Conservation (phyloP, 92 coral and sea anemone genomes). For the Phenganax stokvisi region DNA sequence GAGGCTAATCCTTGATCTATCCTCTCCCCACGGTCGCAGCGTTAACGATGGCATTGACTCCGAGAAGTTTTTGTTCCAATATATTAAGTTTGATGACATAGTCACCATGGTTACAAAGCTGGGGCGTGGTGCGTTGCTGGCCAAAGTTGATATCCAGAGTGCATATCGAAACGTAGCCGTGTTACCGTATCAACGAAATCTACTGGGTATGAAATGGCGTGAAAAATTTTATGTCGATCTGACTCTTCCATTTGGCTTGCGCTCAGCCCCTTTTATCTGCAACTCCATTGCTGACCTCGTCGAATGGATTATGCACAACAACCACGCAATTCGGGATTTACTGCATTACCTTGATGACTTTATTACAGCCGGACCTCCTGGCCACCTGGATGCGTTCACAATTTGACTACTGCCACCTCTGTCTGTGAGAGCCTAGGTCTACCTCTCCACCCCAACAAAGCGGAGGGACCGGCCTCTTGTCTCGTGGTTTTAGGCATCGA, state of each 20-base stretch:
- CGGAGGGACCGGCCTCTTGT: not conserved
- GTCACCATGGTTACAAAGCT: not conserved
- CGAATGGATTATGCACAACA: slow-evolving; percentile 3
- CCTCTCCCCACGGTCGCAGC: too few relatives aligned
- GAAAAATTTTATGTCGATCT: slow-evolving; percentile 46
- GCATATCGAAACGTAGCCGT: slow-evolving; percentile 39
- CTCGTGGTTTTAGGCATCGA: too few relatives aligned
- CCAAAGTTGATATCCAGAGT: slow-evolving; percentile 32
- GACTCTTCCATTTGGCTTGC: slow-evolving; percentile 18
- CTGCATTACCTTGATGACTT: too few relatives aligned
- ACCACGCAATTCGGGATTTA: not conserved
- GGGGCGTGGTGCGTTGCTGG: slow-evolving; percentile 40
- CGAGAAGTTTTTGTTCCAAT: not conserved
- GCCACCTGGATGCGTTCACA: too few relatives aligned
- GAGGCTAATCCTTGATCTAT: too few relatives aligned
- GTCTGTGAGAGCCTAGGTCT: too few relatives aligned
- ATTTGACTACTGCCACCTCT: too few relatives aligned
- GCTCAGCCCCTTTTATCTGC: slow-evolving; percentile 24
- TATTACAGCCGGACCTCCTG: too few relatives aligned
- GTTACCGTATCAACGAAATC: slow-evolving; percentile 23
- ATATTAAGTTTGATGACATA: slow-evolving; percentile 30
- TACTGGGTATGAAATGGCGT: slow-evolving; percentile 50
- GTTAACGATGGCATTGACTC: too few relatives aligned
- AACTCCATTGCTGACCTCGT: not conserved
- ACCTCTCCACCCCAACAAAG: not conserved